These are phyloP conservation scores for Corella eumyota DNA, from an alignment of 23 tunicate genomes.

Conservation along the genomic window DNA sequence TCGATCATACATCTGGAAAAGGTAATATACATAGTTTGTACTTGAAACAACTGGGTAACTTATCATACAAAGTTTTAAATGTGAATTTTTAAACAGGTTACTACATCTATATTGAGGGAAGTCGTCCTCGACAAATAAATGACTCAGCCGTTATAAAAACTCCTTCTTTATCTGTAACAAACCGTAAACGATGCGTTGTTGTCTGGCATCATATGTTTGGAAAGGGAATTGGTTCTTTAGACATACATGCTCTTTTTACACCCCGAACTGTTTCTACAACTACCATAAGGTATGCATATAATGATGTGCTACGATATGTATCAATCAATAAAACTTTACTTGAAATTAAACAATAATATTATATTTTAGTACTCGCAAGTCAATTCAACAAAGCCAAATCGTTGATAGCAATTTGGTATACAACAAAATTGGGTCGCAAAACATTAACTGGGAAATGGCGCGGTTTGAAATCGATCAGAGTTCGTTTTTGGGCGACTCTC, in stretches of 20 bases:
- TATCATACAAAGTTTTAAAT: neutral
- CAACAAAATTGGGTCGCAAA: no score
- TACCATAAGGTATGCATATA: no score
- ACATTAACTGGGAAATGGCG: conserved; percentile 39
- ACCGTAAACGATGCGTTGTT: conserved; percentile 30
- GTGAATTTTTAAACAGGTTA: no score
- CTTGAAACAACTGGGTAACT: neutral
- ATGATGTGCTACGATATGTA: no score
- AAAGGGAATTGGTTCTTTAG: conserved; percentile 40
- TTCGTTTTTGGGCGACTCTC: conserved; percentile 16
- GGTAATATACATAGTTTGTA: conserved; percentile 10
- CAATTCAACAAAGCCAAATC: neutral
- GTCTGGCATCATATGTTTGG: conserved; percentile 93
- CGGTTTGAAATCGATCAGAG: conserved; percentile 25
- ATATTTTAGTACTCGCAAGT: conserved; percentile 6
- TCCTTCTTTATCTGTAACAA: conserved; percentile 21
- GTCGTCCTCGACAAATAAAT: conserved; percentile 26
- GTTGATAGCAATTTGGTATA: no score
- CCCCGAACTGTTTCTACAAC: neutral
- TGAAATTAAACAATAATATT: conserved; percentile 4
- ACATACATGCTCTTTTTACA: conserved; percentile 26
- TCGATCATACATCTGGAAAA: conserved; percentile 67
- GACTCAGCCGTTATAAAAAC: conserved; percentile 41
- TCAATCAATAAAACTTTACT: no score
- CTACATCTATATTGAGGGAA: conserved; percentile 67